Conservation (phyloP, 1,140 invertebrate genomes). For the Sweltsa coloradensis region DNA sequence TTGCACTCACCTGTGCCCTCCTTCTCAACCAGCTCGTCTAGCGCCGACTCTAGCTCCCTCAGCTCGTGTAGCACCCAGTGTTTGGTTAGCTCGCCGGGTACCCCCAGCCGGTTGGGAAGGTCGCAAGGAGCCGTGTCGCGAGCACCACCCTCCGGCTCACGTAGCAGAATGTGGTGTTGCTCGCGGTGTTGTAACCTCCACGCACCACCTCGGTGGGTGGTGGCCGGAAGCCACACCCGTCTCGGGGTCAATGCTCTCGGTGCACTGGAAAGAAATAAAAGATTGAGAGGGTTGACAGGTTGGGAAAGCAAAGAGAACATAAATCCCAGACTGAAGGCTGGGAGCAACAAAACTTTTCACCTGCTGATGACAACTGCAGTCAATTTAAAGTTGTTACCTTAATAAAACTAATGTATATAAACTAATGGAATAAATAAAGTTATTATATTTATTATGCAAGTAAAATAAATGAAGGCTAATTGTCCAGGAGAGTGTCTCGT, state of each 20-base stretch:
- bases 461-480: too few relatives aligned
- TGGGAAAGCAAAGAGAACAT: too few relatives aligned
- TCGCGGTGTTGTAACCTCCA: slow-evolving; percentile 35
- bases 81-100: slow-evolving; percentile 41
- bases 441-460: too few relatives aligned
- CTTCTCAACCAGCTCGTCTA: slow-evolving; percentile 1
- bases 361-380: too few relatives aligned
- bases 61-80: slow-evolving; percentile 38
- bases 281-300: too few relatives aligned
- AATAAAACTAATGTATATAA: too few relatives aligned
- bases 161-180: slow-evolving; percentile 28
- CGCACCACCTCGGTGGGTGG: slow-evolving; percentile 33
- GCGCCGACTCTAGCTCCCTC: slow-evolving; percentile 30
- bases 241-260: slow-evolving; percentile 16
- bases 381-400: too few relatives aligned
- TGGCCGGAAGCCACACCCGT: slow-evolving; percentile 13
- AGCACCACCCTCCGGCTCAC: slow-evolving; percentile 48
- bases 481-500: too few relatives aligned
- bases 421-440: too few relatives aligned
- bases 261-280: background rate
- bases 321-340: too few relatives aligned
- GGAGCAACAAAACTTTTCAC: too few relatives aligned
- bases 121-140: slow-evolving; percentile 69
- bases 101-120: slow-evolving; percentile 53
- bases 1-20: too few relatives aligned